Base-by-base conservation (phyloP, 2,113 vertebrate genomes). In the Pterocles orientalis region DNA sequence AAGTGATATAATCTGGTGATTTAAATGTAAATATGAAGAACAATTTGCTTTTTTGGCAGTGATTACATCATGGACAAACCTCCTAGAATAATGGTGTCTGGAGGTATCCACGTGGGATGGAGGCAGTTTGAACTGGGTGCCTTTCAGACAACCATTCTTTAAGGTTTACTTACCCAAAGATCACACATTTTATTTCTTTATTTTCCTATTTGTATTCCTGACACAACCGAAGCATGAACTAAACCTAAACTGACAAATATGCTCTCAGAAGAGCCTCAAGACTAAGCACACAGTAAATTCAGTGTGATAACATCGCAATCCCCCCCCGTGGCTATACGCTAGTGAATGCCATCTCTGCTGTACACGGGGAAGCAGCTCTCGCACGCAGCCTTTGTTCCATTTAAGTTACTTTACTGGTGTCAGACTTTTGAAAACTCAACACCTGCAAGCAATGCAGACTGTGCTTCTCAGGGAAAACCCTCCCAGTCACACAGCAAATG, bases 361-460 rank as follows among this genome's bases (percentile, higher is more conserved):
- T 29, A 39, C 7, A 29, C 9, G 2, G 34, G 62, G 39, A 85
- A 96, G 71, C 39, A 21, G 48, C 47, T 86, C 71, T 86, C 57
- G 72, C 68, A 87, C 12, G 16, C 54, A 92, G 79, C n/a, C 71
- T 79, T 66, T 88, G 70, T 79, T 94, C 60, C 76, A 82, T 70
- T 57, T 26, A 9, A 92, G 48, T 70, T 65, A 91, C 26, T 82
- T 93, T 95, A 91, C 3, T 90, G 70, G 45, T 75, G 68, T 87
- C 58, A 92, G 60, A 68, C 8, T 79, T 92, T 53, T 51, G 69
- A 92, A 71, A 94, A 65, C 60, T 62, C 77, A 79, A 65, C 12
- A 26, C 50, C 65, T 69, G 58, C 53, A 84, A 82, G 85, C 48
- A 88, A 29, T 0, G 3, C 14, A 13, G 64, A 41, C 41, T 20